phyloP scores from a whole-genome alignment of 2,888 invertebrate species.

The Eupithecia vulgata region DNA sequence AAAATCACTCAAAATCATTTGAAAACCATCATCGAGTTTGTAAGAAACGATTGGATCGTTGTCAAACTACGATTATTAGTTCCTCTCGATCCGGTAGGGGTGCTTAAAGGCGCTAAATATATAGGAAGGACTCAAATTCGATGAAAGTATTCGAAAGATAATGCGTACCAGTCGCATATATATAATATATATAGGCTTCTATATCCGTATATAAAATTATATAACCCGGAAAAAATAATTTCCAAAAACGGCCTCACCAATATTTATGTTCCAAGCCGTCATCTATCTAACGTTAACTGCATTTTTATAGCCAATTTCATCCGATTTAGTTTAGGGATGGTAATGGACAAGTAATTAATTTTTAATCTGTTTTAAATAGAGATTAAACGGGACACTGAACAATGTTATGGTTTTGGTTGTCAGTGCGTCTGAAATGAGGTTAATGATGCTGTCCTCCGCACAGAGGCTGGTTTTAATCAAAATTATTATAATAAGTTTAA shows the following conservation, averaged over 20 bases:
- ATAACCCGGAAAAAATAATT: neutral
- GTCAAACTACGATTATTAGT: too few species aligned
- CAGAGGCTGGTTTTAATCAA: neutral
- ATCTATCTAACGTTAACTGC: conserved; percentile 44
- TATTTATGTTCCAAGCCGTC: conserved; percentile 49
- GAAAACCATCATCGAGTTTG: too few species aligned
- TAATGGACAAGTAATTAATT: conserved; percentile 59
- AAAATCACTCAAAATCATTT: too few species aligned
- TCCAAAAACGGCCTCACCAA: conserved; percentile 43
- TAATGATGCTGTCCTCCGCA: conserved; percentile 6
- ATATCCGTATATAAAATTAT: neutral
- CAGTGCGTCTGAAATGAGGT: conserved; percentile 10
- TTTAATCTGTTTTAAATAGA: conserved; percentile 47
- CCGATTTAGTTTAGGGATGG: conserved; percentile 49
- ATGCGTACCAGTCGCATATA: too few species aligned
- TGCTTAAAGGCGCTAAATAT: too few species aligned
- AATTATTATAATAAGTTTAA: too few species aligned
- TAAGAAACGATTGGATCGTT: too few species aligned
- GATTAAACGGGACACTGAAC: conserved; percentile 37
- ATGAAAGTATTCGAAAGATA: too few species aligned
- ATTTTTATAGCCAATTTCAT: conserved; percentile 57
- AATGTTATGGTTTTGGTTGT: conserved; percentile 25
- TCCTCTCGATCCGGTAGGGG: too few species aligned
- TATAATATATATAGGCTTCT: too few species aligned
- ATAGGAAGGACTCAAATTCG: too few species aligned